phyloP scores from a whole-genome alignment of 1,140 invertebrate genomes.

The Neodiprion fabricii region DNA sequence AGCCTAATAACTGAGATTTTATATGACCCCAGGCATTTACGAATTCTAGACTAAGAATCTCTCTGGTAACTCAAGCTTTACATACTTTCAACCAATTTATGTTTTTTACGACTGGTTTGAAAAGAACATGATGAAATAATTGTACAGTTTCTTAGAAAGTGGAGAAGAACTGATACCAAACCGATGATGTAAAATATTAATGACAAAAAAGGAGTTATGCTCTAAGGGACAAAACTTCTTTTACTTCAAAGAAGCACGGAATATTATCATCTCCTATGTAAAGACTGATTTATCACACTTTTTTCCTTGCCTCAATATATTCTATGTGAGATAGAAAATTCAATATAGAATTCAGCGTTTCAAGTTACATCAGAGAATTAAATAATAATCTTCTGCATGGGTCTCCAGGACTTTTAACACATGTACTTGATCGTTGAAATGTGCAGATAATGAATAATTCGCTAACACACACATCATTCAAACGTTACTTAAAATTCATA shows the following conservation, averaged over 20 bases:
- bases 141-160: background rate
- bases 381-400: background rate
- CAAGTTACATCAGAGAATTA: background rate
- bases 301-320: too few relatives aligned
- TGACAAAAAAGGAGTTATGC: background rate
- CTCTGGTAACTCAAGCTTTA: background rate
- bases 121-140: background rate
- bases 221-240: background rate
- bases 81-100: background rate
- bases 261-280: background rate
- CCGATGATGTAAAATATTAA: background rate
- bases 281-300: too few relatives aligned
- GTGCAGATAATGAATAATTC: background rate
- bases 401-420: background rate
- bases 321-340: too few relatives aligned
- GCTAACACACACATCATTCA: slow-evolving; percentile 11
- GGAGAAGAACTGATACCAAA: background rate
- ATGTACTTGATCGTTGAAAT: background rate
- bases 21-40: background rate
- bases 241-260: background rate
- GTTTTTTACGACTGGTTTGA: background rate
- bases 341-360: background rate
- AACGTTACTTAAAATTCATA: slow-evolving; percentile 11
- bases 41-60: background rate
- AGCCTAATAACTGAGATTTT: background rate